Evolutionary conservation across 2,888 invertebrate species (phyloP).

Genomic region (Athalia rosae): DNA sequence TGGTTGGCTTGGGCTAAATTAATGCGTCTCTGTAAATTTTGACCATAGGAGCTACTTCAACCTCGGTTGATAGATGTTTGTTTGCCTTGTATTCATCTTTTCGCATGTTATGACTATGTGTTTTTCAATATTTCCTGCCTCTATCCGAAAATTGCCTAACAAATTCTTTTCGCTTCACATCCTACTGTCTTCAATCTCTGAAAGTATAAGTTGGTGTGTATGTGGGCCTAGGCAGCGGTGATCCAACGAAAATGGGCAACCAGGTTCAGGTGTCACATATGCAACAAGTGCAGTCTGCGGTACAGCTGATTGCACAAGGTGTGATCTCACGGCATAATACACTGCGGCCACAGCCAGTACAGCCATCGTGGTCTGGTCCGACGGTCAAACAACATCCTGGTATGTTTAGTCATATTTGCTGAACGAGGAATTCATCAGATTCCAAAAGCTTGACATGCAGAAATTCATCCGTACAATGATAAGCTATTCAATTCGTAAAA

Average conservation of each 20-base stretch:
- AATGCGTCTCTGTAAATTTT: too few species aligned
- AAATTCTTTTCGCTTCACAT: conserved; percentile 16
- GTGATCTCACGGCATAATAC: conserved; percentile 65
- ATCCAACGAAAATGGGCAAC: conserved; percentile 66
- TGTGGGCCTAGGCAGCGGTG: conserved; percentile 63
- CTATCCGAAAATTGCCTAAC: not conserved
- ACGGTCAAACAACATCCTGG: conserved; percentile 69
- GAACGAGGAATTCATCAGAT: conserved; percentile 3
- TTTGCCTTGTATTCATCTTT: not conserved
- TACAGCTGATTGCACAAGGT: conserved; percentile 67
- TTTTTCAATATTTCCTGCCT: not conserved
- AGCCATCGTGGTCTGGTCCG: conserved; percentile 65
- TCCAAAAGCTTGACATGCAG: not conserved
- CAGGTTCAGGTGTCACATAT: conserved; percentile 66
- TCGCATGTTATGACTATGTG: not conserved
- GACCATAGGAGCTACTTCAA: too few species aligned
- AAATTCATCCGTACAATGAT: too few species aligned
- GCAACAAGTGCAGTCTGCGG: conserved; percentile 67
- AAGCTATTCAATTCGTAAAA: too few species aligned
- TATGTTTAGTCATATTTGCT: conserved; percentile 52
- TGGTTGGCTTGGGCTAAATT: too few species aligned
- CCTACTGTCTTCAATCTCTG: conserved; percentile 30
- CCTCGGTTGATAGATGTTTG: not conserved
- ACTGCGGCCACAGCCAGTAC: conserved; percentile 62
- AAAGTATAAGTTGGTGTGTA: conserved; percentile 41